Conservation (phyloP, 1,140 invertebrate genomes). For the Drosophila rhopaloa region DNA sequence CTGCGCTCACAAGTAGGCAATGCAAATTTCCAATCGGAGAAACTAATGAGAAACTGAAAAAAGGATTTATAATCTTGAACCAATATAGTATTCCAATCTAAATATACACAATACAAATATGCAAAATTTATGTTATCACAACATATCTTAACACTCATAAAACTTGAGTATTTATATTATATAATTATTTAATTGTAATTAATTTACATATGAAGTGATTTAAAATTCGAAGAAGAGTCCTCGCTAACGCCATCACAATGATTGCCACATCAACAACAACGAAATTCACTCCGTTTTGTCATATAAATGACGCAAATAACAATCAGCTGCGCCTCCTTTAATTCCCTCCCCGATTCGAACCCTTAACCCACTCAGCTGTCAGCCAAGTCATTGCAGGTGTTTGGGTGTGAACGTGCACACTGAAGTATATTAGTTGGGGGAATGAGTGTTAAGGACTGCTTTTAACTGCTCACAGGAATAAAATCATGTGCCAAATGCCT, state of each 20-base stretch:
- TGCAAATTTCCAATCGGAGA: not conserved
- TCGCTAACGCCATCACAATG: no score
- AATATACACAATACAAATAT: no score
- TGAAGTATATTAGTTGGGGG: conserved; percentile 1
- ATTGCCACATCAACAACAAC: not conserved
- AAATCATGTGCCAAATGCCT: conserved; percentile 57
- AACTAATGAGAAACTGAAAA: not conserved
- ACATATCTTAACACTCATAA: no score
- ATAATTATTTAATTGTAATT: no score
- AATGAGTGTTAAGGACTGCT: conserved; percentile 20
- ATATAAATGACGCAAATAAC: conserved; percentile 30
- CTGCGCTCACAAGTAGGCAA: conserved; percentile 24
- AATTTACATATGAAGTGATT: no score
- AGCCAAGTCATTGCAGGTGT: conserved; percentile 62
- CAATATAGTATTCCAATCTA: no score
- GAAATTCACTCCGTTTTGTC: not conserved
- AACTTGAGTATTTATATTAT: no score
- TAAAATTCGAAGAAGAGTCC: no score
- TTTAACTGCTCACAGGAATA: conserved; percentile 27
- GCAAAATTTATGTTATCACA: no score
- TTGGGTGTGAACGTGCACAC: conserved; percentile 51
- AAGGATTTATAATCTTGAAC: no score
- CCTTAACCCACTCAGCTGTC: conserved; percentile 42
- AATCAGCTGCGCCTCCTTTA: conserved; percentile 7
- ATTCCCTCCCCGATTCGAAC: conserved; percentile 6